Percentiles rank a stretch among this genome's conserved stretches.
These are phyloP conservation scores for Uloborus plumipes DNA, from an alignment of 2,888 invertebrate genomes.

Conservation along the genomic window DNA sequence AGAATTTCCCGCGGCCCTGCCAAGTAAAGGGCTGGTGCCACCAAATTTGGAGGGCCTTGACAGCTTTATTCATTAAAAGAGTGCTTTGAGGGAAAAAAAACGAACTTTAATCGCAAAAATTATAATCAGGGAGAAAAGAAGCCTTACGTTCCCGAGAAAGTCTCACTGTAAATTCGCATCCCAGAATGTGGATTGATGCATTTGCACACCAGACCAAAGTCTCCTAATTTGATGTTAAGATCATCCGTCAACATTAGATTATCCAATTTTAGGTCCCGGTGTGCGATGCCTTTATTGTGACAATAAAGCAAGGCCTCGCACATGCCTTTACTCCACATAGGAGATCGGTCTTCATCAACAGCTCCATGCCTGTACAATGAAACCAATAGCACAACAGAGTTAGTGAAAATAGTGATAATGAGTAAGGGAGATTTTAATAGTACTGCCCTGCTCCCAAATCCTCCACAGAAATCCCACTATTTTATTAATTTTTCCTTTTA, in stretches of 20 bases:
- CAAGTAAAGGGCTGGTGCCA: no score
- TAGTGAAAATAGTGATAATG: no score
- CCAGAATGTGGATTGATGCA: constrained; percentile 72
- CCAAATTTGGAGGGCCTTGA: no score
- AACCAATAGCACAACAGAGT: no score
- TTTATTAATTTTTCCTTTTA: no score
- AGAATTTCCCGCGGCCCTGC: no score
- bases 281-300: constrained; percentile 71
- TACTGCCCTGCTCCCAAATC: no score
- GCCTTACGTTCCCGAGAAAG: constrained; percentile 80
- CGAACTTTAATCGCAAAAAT: no score
- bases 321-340: constrained; percentile 73
- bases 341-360: constrained; percentile 74
- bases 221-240: constrained; percentile 73
- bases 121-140: neutral
- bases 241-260: constrained; percentile 74
- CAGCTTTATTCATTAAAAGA: no score
- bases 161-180: constrained; percentile 82
- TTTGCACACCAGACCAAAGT: constrained; percentile 73
- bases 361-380: constrained; percentile 65
- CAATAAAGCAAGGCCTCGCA: constrained; percentile 75
- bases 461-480: no score
- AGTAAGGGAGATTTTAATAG: no score
- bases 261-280: constrained; percentile 79
- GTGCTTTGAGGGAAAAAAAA: no score